Percentiles rank a stretch among this genome's conserved stretches.
Conservation (phyloP, 2,113 vertebrate genomes). For the Oncorhynchus gorbuscha region DNA sequence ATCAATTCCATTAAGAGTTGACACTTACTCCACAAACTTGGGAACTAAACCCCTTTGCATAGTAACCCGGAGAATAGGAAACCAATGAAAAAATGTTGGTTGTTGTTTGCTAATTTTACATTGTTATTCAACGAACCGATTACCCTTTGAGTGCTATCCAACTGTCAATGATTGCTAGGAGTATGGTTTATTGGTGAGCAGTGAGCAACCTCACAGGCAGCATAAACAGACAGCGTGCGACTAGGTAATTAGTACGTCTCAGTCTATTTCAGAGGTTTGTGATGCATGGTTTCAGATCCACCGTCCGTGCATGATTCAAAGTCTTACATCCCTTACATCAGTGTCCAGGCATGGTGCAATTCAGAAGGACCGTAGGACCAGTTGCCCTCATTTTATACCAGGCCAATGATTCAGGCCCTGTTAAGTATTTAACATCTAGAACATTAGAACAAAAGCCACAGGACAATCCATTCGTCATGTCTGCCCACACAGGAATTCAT, state of each 20-base stretch:
- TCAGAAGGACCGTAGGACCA: conserved; percentile 1
- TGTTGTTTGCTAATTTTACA: conserved; percentile 16
- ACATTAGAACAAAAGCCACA: conserved; percentile 58
- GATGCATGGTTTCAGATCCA: background rate
- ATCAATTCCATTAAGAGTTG: conserved; percentile 51
- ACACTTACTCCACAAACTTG: conserved; percentile 32
- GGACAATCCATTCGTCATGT: conserved; percentile 67
- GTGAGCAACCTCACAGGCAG: conserved; percentile 11
- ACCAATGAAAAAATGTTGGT: background rate
- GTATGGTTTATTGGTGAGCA: conserved; percentile 43
- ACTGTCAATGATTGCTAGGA: conserved; percentile 45
- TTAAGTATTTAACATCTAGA: conserved; percentile 61
- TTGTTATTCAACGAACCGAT: conserved; percentile 49
- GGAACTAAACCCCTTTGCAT: no score
- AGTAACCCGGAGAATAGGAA: background rate
- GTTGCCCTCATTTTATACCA: conserved; percentile 32
- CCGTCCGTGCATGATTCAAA: background rate
- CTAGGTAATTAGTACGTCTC: conserved; percentile 55
- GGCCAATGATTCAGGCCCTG: conserved; percentile 42
- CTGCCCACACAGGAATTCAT: conserved; percentile 60
- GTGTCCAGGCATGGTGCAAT: background rate
- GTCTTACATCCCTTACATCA: background rate
- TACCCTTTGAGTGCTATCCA: conserved; percentile 55
- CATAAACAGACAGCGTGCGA: conserved; percentile 44
- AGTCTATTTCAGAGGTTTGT: background rate